Base-by-base conservation (phyloP, 2,888 invertebrate genomes). In the Ramazzottius varieornatus region DNA sequence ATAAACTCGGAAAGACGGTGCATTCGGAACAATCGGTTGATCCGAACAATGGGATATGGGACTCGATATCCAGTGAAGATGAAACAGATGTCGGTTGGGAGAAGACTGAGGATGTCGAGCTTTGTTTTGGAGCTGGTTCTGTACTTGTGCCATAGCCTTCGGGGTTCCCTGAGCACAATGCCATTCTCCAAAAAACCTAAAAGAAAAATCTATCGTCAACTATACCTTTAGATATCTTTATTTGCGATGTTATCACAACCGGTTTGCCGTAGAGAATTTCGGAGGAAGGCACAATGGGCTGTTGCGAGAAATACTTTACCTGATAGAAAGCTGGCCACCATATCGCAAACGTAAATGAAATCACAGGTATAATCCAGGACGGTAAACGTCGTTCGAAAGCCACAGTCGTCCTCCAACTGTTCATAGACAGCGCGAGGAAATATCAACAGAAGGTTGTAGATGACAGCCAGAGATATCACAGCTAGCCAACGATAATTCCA, bases 1-100 rank as follows among this genome's bases (percentile, higher is more conserved):
- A 90, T 89, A 83, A 90, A 93, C 79, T 91, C 89, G 79, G 83
- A 81, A 78, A 92, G 81, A 70, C 92, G 82, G 69, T 86, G 85
- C 29, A 54, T 16, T 46, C 78, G 73, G n/a, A 79, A 68, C 66
- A 93, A 80, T 67, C 93, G 83, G 80, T 93, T 91, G 68, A 90
- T 80, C 66, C 93, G 83, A 68, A 89, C 84, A 72, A 88, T 84
- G 4, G 24, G 16, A 16, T 29, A 54, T 13, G 54, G 54, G 13
- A n/a, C 29, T 4, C 54, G 20, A 4, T 54, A 4, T 4, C 54
- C 54, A 24, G 54, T 54, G 20, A 4, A 54, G 29, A 54, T 54
- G 54, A 54, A 54, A 54, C 20, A 16, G 29, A 54, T 4, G 24
- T 54, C 54, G 29, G 54, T 54, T 13, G 54, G 54, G 8, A 54